Base-by-base conservation (phyloP, 2,888 invertebrate species). In the Cosmia pyralina region DNA sequence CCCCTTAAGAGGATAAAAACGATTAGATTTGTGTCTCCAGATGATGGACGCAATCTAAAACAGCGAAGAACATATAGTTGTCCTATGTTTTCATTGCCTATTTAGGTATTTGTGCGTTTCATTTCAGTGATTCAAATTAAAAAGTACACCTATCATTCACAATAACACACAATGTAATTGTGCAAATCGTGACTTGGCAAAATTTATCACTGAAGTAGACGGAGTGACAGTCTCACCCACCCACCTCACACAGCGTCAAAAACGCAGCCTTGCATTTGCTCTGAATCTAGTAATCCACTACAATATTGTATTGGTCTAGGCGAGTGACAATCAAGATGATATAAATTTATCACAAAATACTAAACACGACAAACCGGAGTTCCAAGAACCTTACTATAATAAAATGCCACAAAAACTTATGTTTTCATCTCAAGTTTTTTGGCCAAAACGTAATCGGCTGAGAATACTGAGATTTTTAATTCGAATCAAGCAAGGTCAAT, bases 401-500 rank as follows among this genome's bases (percentile, higher is more conserved):
- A 34, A 41, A 60, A 76, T 28, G 13, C 11, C 0, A 48, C 41
- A 81, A 53, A 69, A 81, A 77, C 52, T n/a, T 8, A 52, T 53
- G 62, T 79, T 57, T 77, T 53, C 59, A 63, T 69, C 28, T 50
- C 8, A 34, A 68, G 50, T 64, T 82, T 72, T 57, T 78, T 58
- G 5, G 5, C 34, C 13, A 82, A 78, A 82, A 82, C 50, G 34
- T 71, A 53, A 38, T 48, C 44, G 19, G 11, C 67, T 66, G 5
- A 34, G 77, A 69, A 77, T 65, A 46, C 8, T 7, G 15, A 57
- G 46, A 52, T 81, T 66, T 75, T 63, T 58, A 22, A 62, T 48
- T 69, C 8, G 65, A 66, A 53, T 44, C 70, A 4, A n/a, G 34
- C 76, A 59, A 79, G 82, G 79, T 78, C 82, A 77, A 44, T 17